Evolutionary conservation across 2,113 vertebrate species (phyloP).

Genomic region (Coracopsis vasa): DNA sequence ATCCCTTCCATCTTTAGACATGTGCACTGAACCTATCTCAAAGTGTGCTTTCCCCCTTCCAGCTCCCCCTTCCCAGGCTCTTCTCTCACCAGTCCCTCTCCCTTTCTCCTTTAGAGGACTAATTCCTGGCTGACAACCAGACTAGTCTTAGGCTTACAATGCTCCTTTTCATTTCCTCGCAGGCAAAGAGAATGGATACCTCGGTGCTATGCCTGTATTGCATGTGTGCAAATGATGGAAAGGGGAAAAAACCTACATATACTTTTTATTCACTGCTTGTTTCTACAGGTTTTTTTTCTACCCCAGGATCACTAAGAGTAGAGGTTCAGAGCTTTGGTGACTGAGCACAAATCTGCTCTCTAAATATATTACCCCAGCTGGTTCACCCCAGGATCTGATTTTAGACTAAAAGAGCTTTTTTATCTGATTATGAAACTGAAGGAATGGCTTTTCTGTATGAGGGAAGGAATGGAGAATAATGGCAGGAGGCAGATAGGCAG

Average conservation of each 20-base stretch:
- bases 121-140: constrained; percentile 74
- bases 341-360: background rate
- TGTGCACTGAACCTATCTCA: background rate
- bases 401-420: background rate
- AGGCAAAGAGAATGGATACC: constrained; percentile 64
- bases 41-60: background rate
- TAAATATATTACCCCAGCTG: background rate
- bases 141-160: constrained; percentile 59
- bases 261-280: background rate
- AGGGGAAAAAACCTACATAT: background rate
- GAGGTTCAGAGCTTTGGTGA: background rate
- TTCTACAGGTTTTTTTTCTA: background rate
- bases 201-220: background rate
- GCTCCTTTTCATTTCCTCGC: constrained; percentile 69
- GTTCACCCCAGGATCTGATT: background rate
- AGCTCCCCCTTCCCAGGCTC: background rate
- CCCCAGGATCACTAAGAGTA: background rate
- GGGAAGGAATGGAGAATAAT: background rate
- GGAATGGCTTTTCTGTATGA: background rate
- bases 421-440: background rate
- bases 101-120: constrained; percentile 50
- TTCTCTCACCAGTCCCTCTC: background rate
- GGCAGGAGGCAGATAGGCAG: background rate
- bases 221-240: background rate
- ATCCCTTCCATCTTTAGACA: constrained; percentile 9